These are phyloP conservation scores for Microplitis deprimator DNA, from an alignment of 2,888 invertebrate species.

Conservation along the genomic window DNA sequence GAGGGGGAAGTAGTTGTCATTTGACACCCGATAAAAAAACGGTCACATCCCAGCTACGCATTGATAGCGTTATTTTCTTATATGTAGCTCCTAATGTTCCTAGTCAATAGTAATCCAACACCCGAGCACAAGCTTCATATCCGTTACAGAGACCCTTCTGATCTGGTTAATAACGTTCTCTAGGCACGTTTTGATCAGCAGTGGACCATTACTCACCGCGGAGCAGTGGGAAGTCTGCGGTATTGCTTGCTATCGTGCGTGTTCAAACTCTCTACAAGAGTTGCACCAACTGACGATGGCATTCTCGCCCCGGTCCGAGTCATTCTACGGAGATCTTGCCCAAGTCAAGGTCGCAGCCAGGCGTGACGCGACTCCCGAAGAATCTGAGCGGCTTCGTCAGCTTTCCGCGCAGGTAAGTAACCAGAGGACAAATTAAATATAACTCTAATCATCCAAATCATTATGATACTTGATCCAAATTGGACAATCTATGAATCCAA, in stretches of 20 bases:
- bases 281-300: conserved; percentile 90
- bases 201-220: conserved; percentile 85
- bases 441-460: neutral
- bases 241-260: conserved; percentile 86
- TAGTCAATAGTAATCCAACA: conserved; percentile 10
- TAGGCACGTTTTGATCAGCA: conserved; percentile 86
- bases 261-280: conserved; percentile 89
- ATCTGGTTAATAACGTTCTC: neutral
- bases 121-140: neutral
- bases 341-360: conserved; percentile 95
- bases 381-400: conserved; percentile 87
- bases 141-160: neutral
- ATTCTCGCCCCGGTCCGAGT: conserved; percentile 92
- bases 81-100: too few relatives aligned
- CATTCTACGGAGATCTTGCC: conserved; percentile 93
- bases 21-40: conserved; percentile 27
- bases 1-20: neutral
- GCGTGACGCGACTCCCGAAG: conserved; percentile 87
- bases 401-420: conserved; percentile 83
- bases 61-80: too few relatives aligned
- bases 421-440: conserved; percentile 10
- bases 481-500: too few relatives aligned
- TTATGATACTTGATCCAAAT: neutral
- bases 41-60: conserved; percentile 36
- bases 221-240: conserved; percentile 91